Evolutionary conservation across 2,888 invertebrate genomes (phyloP).

Genomic region (Lasioglossum morio): DNA sequence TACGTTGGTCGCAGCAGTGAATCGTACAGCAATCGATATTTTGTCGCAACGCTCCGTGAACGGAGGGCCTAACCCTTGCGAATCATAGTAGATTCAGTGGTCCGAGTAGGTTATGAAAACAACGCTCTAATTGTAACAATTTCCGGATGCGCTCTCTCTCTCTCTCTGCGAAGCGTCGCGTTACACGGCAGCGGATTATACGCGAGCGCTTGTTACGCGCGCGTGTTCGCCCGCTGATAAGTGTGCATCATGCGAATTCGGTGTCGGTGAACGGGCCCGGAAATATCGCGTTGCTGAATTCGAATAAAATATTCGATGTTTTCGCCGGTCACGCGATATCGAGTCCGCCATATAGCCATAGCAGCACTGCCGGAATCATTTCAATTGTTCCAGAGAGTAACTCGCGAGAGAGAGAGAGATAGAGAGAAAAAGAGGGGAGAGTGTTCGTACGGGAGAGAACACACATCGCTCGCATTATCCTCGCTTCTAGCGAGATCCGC

Average conservation of each 20-base stretch:
- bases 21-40: too few species aligned
- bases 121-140: conserved; percentile 13
- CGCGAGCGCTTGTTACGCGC: conserved; percentile 12
- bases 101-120: conserved; percentile 2
- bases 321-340: conserved; percentile 2
- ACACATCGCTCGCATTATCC: conserved; percentile 6
- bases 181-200: conserved; percentile 21
- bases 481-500: background rate
- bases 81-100: background rate
- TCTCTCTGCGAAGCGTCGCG: conserved; percentile 5
- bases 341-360: background rate
- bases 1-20: too few species aligned
- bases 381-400: background rate
- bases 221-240: conserved; percentile 25
- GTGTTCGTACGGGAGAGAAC: background rate
- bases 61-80: too few species aligned
- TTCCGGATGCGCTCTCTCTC: background rate
- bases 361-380: background rate
- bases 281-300: conserved; percentile 10
- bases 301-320: conserved; percentile 22
- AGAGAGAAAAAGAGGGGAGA: rapidly evolving
- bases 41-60: too few species aligned
- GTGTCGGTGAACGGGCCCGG: conserved; percentile 1
- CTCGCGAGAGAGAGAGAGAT: background rate
- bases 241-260: conserved; percentile 20